Evolutionary conservation across 2,888 invertebrate genomes (phyloP).

Genomic region (Crioceris asparagi): DNA sequence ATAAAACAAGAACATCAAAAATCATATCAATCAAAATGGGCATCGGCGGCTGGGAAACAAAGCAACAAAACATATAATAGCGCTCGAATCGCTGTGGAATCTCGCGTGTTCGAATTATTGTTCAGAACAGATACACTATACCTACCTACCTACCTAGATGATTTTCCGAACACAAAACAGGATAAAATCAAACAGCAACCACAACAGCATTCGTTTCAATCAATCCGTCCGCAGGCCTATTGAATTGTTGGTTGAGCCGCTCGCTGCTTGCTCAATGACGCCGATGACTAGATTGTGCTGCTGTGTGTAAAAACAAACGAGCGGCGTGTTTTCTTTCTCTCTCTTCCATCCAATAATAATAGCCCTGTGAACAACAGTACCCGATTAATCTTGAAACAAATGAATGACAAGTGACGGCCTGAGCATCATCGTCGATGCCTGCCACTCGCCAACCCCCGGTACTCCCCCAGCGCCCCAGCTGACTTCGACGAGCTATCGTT

Average conservation of each 20-base stretch:
- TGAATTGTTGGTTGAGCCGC: no score
- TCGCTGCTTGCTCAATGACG: no score
- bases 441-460: not conserved
- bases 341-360: no score
- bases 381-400: conserved; percentile 28
- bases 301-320: conserved; percentile 26
- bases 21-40: conserved; percentile 23
- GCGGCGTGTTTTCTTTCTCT: conserved; percentile 20
- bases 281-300: no score
- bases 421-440: conserved; percentile 7
- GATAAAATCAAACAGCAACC: no score
- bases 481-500: no score
- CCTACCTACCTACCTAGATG: no score
- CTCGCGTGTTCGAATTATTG: no score
- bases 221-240: conserved; percentile 11
- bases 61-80: conserved; percentile 6
- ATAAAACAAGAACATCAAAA: conserved; percentile 20
- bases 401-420: conserved; percentile 30
- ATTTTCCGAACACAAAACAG: no score
- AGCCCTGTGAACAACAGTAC: conserved; percentile 27
- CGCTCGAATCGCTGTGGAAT: conserved; percentile 2
- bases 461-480: no score
- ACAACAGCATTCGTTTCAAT: no score
- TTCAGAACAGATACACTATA: no score
- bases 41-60: conserved; percentile 17